Percentiles rank a stretch among this genome's conserved stretches.
Evolutionary conservation across 2,797 vertebrate genomes (phyloP).

Genomic region (Phrynocephalus vlangalii): DNA sequence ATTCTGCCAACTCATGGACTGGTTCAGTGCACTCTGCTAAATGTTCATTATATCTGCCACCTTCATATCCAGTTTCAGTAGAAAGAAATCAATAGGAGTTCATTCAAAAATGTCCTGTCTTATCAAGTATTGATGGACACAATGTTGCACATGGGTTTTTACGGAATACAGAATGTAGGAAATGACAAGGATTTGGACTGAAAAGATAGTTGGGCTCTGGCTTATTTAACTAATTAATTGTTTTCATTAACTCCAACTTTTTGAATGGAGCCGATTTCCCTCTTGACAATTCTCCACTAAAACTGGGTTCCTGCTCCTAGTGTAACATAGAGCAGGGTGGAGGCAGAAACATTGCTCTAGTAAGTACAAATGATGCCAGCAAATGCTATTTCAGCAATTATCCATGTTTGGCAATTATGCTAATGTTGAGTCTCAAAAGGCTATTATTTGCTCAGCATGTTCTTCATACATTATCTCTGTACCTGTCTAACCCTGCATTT

Average conservation of each 20-base stretch:
- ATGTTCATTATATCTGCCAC: conserved; percentile 56
- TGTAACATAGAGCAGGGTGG: conserved; percentile 50
- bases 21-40: conserved; percentile 63
- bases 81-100: conserved; percentile 75
- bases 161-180: conserved; percentile 42
- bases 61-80: conserved; percentile 66
- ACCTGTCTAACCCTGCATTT: conserved; percentile 79
- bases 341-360: conserved; percentile 69
- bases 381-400: conserved; percentile 82
- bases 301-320: conserved; percentile 57
- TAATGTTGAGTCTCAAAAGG: conserved; percentile 80
- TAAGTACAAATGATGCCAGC: conserved; percentile 71
- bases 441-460: conserved; percentile 81
- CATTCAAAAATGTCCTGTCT: conserved; percentile 76
- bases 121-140: conserved; percentile 69
- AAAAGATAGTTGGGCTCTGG: conserved; percentile 36
- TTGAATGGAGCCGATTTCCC: conserved; percentile 54
- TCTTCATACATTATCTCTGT: conserved; percentile 77
- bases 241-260: conserved; percentile 19
- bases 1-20: conserved; percentile 59
- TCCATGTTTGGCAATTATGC: conserved; percentile 83
- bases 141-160: conserved; percentile 65
- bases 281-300: conserved; percentile 51
- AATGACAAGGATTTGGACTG: conserved; percentile 52
- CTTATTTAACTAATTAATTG: conserved; percentile 55